Evolutionary conservation across 2,888 invertebrate species (phyloP).

Genomic region (Drosophila nr. medialis): DNA sequence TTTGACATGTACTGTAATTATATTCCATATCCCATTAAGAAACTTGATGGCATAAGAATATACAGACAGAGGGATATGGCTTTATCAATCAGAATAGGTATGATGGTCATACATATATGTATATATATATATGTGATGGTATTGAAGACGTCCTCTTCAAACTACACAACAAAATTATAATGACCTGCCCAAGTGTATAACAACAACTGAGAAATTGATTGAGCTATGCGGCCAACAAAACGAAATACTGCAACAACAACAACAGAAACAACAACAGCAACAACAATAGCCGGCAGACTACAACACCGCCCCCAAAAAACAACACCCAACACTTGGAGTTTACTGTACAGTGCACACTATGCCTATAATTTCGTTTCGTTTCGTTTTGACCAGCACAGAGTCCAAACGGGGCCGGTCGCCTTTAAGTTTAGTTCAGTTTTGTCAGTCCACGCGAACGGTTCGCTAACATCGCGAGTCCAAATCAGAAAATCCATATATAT

Average conservation of each 20-base stretch:
- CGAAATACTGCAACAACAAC: conserved; percentile 15
- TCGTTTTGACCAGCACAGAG: conserved; percentile 59
- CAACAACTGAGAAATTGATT: conserved; percentile 67
- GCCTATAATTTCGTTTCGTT: conserved; percentile 62
- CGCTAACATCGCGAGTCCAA: conserved; percentile 23
- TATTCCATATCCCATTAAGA: background rate
- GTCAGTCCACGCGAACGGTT: conserved; percentile 72
- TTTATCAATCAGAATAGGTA: background rate
- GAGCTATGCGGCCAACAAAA: conserved; percentile 51
- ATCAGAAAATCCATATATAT: background rate
- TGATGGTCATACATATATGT: background rate
- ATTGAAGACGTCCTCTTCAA: background rate
- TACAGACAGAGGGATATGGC: background rate
- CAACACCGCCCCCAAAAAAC: conserved; percentile 15
- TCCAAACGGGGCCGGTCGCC: conserved; percentile 34
- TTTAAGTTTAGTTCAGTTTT: conserved; percentile 65
- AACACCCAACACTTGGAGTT: conserved; percentile 13
- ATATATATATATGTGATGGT: background rate
- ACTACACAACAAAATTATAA: background rate
- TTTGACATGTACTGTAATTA: background rate
- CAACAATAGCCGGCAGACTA: conserved; percentile 12
- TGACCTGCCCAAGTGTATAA: background rate
- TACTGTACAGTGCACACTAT: conserved; percentile 18
- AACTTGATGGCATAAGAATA: background rate
- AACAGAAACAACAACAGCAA: conserved; percentile 10